Percentiles rank a stretch among this genome's conserved stretches.
phyloP scores from a whole-genome alignment of 2,888 invertebrate species.

The Caenorhabditis doughertyi region DNA sequence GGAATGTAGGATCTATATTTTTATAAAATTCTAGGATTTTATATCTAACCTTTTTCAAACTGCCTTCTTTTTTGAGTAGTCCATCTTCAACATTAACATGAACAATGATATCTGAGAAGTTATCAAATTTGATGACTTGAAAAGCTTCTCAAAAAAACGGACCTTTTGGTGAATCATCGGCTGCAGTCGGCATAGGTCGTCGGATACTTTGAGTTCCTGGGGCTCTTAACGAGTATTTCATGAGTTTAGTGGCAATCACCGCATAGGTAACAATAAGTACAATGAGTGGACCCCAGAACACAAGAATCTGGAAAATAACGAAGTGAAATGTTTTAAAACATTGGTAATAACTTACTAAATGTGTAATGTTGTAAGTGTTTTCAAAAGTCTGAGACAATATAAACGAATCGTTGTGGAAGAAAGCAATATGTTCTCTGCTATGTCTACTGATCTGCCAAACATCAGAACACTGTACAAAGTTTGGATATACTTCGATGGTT shows the following conservation, averaged over 20 bases:
- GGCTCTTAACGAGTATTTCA: constrained; percentile 72
- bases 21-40: not conserved
- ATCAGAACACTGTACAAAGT: constrained; percentile 78
- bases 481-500: constrained; percentile 67
- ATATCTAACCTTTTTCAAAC: constrained; percentile 38
- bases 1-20: not conserved
- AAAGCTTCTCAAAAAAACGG: not conserved
- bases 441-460: constrained; percentile 73
- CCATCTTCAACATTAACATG: constrained; percentile 54
- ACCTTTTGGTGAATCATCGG: constrained; percentile 55
- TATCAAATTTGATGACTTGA: not conserved
- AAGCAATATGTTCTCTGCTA: not conserved
- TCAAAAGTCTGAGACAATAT: constrained; percentile 68
- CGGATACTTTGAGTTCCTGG: constrained; percentile 61
- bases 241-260: constrained; percentile 77
- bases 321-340: constrained; percentile 60
- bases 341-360: constrained; percentile 68
- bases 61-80: constrained; percentile 44
- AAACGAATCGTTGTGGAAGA: constrained; percentile 47
- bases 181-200: constrained; percentile 43
- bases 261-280: constrained; percentile 76
- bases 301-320: constrained; percentile 63
- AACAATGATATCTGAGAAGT: constrained; percentile 51
- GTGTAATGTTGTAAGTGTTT: constrained; percentile 77
- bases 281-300: constrained; percentile 81